phyloP scores from a whole-genome alignment of 2,113 vertebrate genomes.

The Bos javanicus region DNA sequence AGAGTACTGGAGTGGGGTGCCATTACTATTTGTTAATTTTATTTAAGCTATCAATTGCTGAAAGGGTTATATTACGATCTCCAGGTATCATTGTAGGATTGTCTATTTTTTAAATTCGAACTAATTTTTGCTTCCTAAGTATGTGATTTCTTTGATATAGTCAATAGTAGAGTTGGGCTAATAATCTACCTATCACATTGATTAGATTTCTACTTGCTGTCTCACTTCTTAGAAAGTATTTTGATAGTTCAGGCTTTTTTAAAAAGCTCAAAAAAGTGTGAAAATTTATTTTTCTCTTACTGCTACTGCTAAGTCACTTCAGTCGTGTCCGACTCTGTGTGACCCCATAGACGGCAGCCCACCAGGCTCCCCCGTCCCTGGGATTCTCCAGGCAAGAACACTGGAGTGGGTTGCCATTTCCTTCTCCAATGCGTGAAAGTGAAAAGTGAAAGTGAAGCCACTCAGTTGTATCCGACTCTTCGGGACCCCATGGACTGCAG shows the following conservation, averaged over 20 bases:
- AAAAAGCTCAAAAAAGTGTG: neutral
- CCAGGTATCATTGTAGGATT: neutral
- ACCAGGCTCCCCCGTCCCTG: too few species aligned
- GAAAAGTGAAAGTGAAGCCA: too few species aligned
- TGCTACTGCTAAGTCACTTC: too few species aligned
- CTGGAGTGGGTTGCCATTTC: too few species aligned
- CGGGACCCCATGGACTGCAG: too few species aligned
- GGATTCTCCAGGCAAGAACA: too few species aligned
- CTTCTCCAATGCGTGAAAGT: too few species aligned
- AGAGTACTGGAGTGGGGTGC: too few species aligned
- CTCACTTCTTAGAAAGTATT: neutral
- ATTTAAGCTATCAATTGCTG: neutral
- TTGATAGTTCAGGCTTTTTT: neutral
- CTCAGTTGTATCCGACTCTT: too few species aligned
- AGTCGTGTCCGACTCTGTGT: too few species aligned
- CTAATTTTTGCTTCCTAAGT: neutral
- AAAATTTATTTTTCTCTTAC: constrained; percentile 9
- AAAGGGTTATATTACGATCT: neutral
- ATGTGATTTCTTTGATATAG: neutral
- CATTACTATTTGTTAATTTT: neutral
- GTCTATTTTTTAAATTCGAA: neutral
- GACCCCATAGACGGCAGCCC: too few species aligned
- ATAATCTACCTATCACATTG: neutral
- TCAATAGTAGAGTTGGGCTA: neutral
- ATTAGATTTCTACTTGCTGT: neutral